Evolutionary conservation across 1,140 invertebrate species (phyloP).

Genomic region (Himalopsyche phryganea): DNA sequence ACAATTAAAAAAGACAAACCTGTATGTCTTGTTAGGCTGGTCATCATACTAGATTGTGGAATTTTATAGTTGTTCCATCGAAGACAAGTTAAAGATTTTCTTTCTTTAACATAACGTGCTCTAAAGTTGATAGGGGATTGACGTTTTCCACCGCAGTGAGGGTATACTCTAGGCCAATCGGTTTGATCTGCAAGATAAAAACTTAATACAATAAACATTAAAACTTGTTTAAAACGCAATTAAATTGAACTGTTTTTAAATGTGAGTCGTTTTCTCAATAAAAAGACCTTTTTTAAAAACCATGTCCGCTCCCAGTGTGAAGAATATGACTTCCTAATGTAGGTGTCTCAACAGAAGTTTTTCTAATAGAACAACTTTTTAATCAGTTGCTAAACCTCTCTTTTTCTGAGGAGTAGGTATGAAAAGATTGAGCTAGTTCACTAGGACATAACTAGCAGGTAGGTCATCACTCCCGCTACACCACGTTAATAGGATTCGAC

Average conservation of each 20-base stretch:
- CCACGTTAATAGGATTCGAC: no score
- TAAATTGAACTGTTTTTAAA: no score
- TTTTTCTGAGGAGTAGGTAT: neutral
- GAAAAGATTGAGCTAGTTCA: neutral
- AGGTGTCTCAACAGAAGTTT: no score
- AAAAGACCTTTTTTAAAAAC: no score
- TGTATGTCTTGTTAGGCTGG: slow-evolving; percentile 20
- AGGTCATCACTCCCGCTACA: neutral
- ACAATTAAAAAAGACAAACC: slow-evolving; percentile 13
- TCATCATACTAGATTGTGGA: slow-evolving; percentile 1
- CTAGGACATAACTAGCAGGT: neutral
- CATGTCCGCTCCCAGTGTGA: no score
- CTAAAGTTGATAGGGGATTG: slow-evolving; percentile 24
- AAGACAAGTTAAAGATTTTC: slow-evolving; percentile 1
- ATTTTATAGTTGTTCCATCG: slow-evolving; percentile 15
- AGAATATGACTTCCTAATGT: no score
- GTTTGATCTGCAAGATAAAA: slow-evolving; percentile 15
- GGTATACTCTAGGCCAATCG: slow-evolving; percentile 6
- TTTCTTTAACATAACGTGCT: neutral
- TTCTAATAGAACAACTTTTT: no score
- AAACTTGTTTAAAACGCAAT: neutral
- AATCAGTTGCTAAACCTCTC: no score
- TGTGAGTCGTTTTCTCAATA: no score
- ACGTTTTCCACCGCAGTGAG: slow-evolving; percentile 8
- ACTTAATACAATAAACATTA: neutral